A percentile compares a stretch with the other conserved stretches of the same genome.
Conservation (phyloP, 2,113 vertebrate genomes). For the Ceyx cyanopectus region DNA sequence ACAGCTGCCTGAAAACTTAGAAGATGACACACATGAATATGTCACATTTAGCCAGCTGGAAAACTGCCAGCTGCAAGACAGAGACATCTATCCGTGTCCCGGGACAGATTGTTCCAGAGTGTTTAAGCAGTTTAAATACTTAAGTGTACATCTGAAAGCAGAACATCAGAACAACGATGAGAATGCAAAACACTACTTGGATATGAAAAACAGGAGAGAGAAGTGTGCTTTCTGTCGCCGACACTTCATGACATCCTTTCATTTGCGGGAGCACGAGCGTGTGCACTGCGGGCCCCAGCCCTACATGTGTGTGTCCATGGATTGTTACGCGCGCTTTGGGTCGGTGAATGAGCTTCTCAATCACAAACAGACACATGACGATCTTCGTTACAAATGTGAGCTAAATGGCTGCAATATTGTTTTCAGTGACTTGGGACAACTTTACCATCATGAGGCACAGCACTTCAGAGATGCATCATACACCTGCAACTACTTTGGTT, state of each 20-base stretch:
- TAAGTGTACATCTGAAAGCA: slow-evolving; percentile 93
- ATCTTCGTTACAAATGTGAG: slow-evolving; percentile 91
- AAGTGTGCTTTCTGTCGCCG: slow-evolving; percentile 93
- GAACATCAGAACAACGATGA: slow-evolving; percentile 91
- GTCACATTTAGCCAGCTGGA: slow-evolving; percentile 89
- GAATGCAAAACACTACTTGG: slow-evolving; percentile 91
- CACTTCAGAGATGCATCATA: slow-evolving; percentile 96
- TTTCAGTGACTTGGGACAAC: slow-evolving; percentile 92
- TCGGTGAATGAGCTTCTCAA: slow-evolving; percentile 89
- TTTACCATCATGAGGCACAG: slow-evolving; percentile 97
- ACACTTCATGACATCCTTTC: slow-evolving; percentile 92
- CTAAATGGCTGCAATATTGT: slow-evolving; percentile 91
- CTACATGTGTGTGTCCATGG: slow-evolving; percentile 89
- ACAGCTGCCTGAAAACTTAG: slow-evolving; percentile 77
- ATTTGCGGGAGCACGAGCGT: slow-evolving; percentile 88
- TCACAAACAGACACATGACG: slow-evolving; percentile 92
- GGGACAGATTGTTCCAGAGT: slow-evolving; percentile 88
- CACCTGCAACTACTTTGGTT: slow-evolving; percentile 86
- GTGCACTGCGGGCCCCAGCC: slow-evolving; percentile 88
- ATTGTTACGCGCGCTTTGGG: slow-evolving; percentile 87
- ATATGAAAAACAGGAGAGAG: slow-evolving; percentile 92
- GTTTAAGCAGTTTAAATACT: slow-evolving; percentile 96
- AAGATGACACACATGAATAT: slow-evolving; percentile 82
- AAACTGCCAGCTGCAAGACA: slow-evolving; percentile 89
- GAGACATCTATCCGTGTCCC: slow-evolving; percentile 93